Conservation (phyloP, 2,113 vertebrate species). For the Centropus unirufus region DNA sequence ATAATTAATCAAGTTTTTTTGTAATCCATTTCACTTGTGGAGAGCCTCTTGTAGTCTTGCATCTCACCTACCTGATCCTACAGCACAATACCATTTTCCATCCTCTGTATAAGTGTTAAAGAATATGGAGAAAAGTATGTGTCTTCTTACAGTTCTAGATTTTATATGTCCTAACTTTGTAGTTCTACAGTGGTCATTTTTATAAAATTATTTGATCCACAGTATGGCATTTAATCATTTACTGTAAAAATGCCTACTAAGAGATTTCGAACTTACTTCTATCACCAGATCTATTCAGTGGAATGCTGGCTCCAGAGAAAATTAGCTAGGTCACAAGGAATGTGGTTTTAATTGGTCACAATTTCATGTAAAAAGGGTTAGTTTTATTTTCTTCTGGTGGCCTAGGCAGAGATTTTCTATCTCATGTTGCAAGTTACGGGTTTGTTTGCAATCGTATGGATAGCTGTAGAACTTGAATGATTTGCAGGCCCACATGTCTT, state of each 20-base stretch:
- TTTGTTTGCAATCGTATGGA: background rate
- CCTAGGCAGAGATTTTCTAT: background rate
- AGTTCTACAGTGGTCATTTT: background rate
- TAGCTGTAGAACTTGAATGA: background rate
- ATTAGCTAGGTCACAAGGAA: background rate
- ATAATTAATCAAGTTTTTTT: conserved; percentile 4
- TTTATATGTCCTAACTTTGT: background rate
- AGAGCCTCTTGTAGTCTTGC: background rate
- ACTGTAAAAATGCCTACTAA: background rate
- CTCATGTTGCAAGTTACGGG: background rate
- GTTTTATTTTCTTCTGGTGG: background rate
- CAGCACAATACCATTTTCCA: background rate
- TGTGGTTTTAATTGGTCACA: background rate
- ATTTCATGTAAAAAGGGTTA: background rate
- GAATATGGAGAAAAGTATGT: background rate
- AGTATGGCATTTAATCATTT: background rate
- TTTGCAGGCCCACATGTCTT: background rate
- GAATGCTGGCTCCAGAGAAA: background rate
- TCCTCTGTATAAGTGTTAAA: background rate
- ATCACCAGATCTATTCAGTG: background rate
- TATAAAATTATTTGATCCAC: background rate
- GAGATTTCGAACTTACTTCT: background rate
- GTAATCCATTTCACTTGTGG: background rate
- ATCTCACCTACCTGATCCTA: background rate
- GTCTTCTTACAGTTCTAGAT: background rate